Base-by-base conservation (phyloP, 2,113 vertebrate genomes). In the Podilymbus podiceps region DNA sequence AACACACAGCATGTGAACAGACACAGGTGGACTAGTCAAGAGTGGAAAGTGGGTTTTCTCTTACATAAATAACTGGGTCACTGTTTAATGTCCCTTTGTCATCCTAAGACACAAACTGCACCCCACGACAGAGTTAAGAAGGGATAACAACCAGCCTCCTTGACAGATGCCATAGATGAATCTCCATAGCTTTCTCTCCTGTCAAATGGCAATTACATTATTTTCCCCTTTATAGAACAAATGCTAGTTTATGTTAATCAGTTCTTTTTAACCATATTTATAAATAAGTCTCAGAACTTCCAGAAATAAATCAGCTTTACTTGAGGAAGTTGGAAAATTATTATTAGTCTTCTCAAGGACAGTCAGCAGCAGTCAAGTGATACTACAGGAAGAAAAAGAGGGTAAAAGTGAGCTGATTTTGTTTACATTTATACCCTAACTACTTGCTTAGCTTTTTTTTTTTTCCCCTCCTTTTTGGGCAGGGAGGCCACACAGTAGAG, bases 51-150 rank as follows among this genome's bases (percentile, higher is more conserved):
- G 59, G 22, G 23, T 85, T 92, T 95, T 82, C 46, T 87, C 84
- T 97, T 96, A 93, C 1, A 0, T 85, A 92, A 94, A 74, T 76
- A 94, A 79, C 53, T 82, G 27, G 77, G 91, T 92, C 86, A 85
- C 46, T 6, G 14, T 59, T 80, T 89, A 81, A 90, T 31, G 30
- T 82, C 84, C 50, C 77, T 68, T 17, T 84, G 56, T 78, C 79
- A 91, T 71, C 46, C 38, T 33, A 56, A 91, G 68, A 42, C 55
- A 31, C 22, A 38, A 92, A 85, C 77, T 87, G 53, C 64, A 40
- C 55, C 56, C 68, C 75, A 24, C 11, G 9, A 87, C 31, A 76
- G 44, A 77, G 49, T 46, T 91, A 76, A 72, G 68, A 78, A 60
- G 49, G 50, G 62, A 35, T 62, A 87, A 73, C 42, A 75, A 68